Evolutionary conservation across 2,797 vertebrate species (phyloP).

Genomic region (Bufotes viridis): DNA sequence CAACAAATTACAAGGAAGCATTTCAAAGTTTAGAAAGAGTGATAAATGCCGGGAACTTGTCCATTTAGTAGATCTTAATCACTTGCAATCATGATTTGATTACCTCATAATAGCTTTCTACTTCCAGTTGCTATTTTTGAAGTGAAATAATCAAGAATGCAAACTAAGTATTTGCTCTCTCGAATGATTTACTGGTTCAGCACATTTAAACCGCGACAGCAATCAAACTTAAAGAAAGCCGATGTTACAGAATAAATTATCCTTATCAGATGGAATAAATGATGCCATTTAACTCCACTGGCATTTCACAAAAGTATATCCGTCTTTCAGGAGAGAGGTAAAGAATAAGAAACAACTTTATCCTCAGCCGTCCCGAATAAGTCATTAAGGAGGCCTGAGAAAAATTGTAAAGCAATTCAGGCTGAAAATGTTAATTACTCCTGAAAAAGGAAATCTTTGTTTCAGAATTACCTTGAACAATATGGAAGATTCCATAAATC

Average conservation of each 20-base stretch:
- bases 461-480: constrained; percentile 43
- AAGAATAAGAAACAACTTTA: constrained; percentile 6
- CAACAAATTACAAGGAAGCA: constrained; percentile 47
- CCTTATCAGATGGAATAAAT: constrained; percentile 49
- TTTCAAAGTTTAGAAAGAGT: constrained; percentile 53
- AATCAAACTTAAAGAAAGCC: constrained; percentile 51
- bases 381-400: constrained; percentile 32
- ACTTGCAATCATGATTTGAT: constrained; percentile 63
- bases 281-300: constrained; percentile 42
- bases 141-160: constrained; percentile 63
- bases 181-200: constrained; percentile 58
- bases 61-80: constrained; percentile 61
- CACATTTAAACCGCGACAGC: constrained; percentile 51
- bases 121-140: constrained; percentile 60
- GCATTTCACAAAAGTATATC: constrained; percentile 41
- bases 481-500: constrained; percentile 42
- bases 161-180: constrained; percentile 54
- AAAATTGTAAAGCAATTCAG: constrained; percentile 36
- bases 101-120: constrained; percentile 62
- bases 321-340: constrained; percentile 21
- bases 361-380: constrained; percentile 9
- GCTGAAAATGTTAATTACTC: constrained; percentile 55
- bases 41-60: constrained; percentile 58
- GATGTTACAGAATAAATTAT: constrained; percentile 42
- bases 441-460: constrained; percentile 53